Evolutionary conservation across 2,113 vertebrate species (phyloP), one percentile per base, ranked within the genome.

Genomic region (Oncorhynchus mykiss): DNA sequence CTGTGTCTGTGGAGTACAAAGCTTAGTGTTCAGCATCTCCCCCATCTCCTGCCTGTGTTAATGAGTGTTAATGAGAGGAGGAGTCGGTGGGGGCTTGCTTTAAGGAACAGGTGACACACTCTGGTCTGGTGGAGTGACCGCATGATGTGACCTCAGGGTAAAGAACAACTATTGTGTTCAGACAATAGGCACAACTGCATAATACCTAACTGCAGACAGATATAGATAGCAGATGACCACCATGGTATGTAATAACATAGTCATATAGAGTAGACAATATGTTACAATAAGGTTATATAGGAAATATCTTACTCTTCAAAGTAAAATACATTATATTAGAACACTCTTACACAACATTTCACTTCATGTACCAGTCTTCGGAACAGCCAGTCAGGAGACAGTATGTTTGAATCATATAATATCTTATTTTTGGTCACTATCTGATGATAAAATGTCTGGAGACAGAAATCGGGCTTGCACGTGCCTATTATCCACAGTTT

Each of bases 31-130:
- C 39, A 45, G 39, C 76, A 85, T 76, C 78, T 73, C 76, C 16
- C 72, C 70, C 57, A 2, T 54, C 65, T 49, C 57, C 72, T 78
- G 49, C 59, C 69, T 14, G 80, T 5, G 51, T 54, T 76, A 78
- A 80, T 64, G 68, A 75, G 81, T n/a, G 67, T 39, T 45, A 45
- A 45, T 1, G 39, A 45, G 39, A 45, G 13, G 67, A 39, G 25
- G 73, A 81, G 25, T 39, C 18, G 24, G 67, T 34, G 14, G 29
- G 25, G 51, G 74, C 11, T 45, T 68, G 18, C 27, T 14, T 31
- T 11, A 24, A 69, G 74, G 79, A 84, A 88, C 88, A 91, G 88
- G 89, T 92, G 91, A 90, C 86, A 82, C 83, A 75, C 71, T 85
- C 80, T 77, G 77, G 67, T n/a, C 81, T 54, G 71, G 60, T 72